phyloP scores from a whole-genome alignment of 2,888 invertebrate genomes.

The Trimorus sp. region DNA sequence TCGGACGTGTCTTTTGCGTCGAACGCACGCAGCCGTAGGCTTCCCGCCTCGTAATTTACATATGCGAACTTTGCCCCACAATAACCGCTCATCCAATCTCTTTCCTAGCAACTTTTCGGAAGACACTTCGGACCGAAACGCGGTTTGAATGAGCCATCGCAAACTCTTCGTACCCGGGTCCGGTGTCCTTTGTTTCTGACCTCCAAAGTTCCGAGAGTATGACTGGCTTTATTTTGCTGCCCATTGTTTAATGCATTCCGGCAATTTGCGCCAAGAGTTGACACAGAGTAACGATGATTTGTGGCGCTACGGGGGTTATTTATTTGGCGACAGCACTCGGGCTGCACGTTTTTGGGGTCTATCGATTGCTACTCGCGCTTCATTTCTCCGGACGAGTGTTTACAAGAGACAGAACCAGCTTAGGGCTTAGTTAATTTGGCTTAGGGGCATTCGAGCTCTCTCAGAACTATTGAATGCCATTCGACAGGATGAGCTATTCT shows the following conservation, averaged over 20 bases:
- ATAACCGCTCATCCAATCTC: not conserved
- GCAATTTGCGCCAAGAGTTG: conserved; percentile 3
- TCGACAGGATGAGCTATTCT: too few relatives aligned
- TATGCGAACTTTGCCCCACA: conserved; percentile 27
- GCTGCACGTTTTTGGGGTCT: too few relatives aligned
- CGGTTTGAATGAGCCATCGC: not conserved
- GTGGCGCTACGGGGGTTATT: too few relatives aligned
- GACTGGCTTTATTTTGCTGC: conserved; percentile 6
- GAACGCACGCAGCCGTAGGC: conserved; percentile 53
- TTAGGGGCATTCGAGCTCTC: too few relatives aligned
- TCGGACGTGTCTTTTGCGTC: conserved; percentile 33
- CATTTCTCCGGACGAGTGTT: too few relatives aligned
- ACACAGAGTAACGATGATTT: not conserved
- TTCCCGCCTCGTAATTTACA: conserved; percentile 55
- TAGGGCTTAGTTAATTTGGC: too few relatives aligned
- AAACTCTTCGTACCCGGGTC: too few relatives aligned
- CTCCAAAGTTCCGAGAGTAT: conserved; percentile 7
- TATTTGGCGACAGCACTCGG: too few relatives aligned
- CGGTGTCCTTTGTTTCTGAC: not conserved
- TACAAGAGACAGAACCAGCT: too few relatives aligned
- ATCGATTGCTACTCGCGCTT: too few relatives aligned
- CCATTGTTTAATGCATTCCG: not conserved
- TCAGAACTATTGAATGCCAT: too few relatives aligned
- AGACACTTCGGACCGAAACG: conserved; percentile 12
- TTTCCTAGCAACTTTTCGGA: conserved; percentile 19